Base-by-base conservation (phyloP, 53 echinoderm and acorn worm genomes). In the Temnopleurus reevesii region DNA sequence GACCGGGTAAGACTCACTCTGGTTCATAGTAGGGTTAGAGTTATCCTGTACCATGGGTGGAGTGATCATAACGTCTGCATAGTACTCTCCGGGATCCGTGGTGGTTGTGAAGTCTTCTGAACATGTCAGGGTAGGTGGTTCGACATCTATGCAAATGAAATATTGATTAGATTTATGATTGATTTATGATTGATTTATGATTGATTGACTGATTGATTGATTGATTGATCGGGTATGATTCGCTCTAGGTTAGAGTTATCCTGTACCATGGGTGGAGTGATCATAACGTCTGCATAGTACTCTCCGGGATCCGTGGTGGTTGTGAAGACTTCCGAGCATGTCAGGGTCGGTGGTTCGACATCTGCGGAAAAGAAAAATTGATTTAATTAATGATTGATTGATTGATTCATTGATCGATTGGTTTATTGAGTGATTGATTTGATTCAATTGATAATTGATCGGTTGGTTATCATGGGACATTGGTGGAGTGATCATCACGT, bases 1-100 rank as follows among this genome's bases (percentile, higher is more conserved):
- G 56, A 59, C 56, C 0, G 28, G 38, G 46, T 77, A 89, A 1
- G 63, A 36, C 10, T 89, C 89, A 41, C 80, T 80, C 24, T 43
- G 45, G 17, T 77, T 80, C 0, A 77, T 12, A 7, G 25, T 24
- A 24, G 88, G 88, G 53, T 87, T 66, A 3, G 88, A 87, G 41
- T 87, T 87, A 36, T 87, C 88, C n/a, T 87, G 65, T 19, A 87
- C 88, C 29, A 51, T n/a, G 34, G 88, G 88, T 8, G 88, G 65
- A 10, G 46, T 29, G 51, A 87, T 87, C 27, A 56, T 46, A 6
- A 90, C 90, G 19, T 35, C 44, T 2, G 90, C 81, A n/a, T 28
- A 59, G 33, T 15, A 12, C 18, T 19, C 41, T 46, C 90, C 90
- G 3, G 82, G 90, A 47, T 90, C 82, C 7, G 90, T 90, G 44